These are phyloP conservation scores for Thysanoteuthis rhombus DNA, from an alignment of 2,888 invertebrate genomes.

Conservation along the genomic window DNA sequence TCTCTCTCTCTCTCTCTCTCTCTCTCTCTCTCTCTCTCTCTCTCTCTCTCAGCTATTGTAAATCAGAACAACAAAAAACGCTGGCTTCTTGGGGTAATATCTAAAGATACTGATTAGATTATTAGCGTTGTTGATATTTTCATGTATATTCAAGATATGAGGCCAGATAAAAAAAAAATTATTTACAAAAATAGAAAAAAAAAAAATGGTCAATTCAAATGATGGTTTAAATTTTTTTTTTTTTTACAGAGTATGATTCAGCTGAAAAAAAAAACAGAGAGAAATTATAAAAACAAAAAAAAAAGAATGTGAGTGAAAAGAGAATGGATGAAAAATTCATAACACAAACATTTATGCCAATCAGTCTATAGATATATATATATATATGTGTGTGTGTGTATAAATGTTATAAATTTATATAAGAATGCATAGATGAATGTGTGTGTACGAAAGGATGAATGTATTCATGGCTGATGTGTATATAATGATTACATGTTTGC, in stretches of 20 bases:
- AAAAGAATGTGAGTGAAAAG: neutral
- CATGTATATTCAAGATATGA: neutral
- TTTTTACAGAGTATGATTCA: neutral
- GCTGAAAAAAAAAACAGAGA: neutral
- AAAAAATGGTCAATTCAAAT: neutral
- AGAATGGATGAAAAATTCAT: neutral
- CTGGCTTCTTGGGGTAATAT: neutral
- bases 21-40: too few species aligned
- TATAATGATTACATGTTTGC: neutral
- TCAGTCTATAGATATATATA: neutral
- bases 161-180: neutral
- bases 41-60: too few species aligned
- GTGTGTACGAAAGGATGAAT: neutral
- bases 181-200: neutral
- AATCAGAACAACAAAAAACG: too few species aligned
- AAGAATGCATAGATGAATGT: neutral
- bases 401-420: too few species aligned
- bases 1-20: too few species aligned
- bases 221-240: neutral
- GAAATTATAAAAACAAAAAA: neutral
- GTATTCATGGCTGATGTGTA: neutral
- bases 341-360: neutral
- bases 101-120: neutral
- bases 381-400: neutral
- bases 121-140: neutral